Evolutionary conservation across 2,797 vertebrate species (phyloP), one percentile per base, ranked within the genome.

Genomic region (Lepus oiostolus): DNA sequence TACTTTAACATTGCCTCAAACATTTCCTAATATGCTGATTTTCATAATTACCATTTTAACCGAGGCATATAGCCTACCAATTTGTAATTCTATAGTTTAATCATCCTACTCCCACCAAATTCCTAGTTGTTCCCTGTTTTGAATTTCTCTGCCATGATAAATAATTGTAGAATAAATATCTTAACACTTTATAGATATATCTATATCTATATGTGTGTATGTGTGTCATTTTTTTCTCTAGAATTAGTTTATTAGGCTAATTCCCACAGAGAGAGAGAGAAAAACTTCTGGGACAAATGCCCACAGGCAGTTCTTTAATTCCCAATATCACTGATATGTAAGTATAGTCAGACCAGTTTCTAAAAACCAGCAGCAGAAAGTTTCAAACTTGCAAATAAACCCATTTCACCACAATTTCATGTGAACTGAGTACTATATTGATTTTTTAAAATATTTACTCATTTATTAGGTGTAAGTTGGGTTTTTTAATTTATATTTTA

Each of bases 401-500:
- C 6, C 60, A 68, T 87, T 89, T 93, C 42, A 75, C 60, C 35
- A 85, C 5, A 42, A 70, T 87, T 80, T 81, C 76, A 87, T 60
- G 24, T 84, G 28, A 42, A 72, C 12, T n/a, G 32, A 67, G 16
- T 84, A 68, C 38, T 42, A 74, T 68, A 87, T 38, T 47, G 85
- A 16, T 75, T 58, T 91, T 94, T 90, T 86, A 85, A 68, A 88
- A 92, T 76, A 62, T 82, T 93, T 80, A 93, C 47, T 92, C 26
- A 82, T 63, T 93, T 85, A 80, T 60, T 80, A 88, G 47, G 32
- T 94, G 1, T 79, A 85, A 84, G 60, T 30, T 58, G 21, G 6
- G n/a, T 83, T 93, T 94, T 90, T 83, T 63, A 21, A 94, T 95
- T 96, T 90, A 67, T 80, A 93, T 88, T 96, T 93, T 76, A 93